Evolutionary conservation across 2,797 vertebrate genomes (phyloP).

Genomic region (Hydrophis major): DNA sequence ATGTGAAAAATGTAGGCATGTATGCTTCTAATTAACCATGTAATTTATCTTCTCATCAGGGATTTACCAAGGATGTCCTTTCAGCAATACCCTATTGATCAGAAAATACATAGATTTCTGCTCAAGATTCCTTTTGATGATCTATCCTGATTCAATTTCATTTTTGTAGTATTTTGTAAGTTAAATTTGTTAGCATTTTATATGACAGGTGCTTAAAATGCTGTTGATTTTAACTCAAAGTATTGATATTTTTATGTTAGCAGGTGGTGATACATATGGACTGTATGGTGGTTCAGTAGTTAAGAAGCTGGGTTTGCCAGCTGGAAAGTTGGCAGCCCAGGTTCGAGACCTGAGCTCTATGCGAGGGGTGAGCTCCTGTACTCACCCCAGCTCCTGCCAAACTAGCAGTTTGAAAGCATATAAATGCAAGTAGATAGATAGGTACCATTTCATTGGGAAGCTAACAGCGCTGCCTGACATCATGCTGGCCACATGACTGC

Average conservation of each 20-base stretch:
- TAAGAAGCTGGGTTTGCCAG: not conserved
- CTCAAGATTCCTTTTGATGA: not conserved
- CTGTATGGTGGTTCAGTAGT: not conserved
- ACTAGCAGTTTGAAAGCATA: not conserved
- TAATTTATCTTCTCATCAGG: not conserved
- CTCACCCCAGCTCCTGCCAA: not conserved
- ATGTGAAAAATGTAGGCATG: not conserved
- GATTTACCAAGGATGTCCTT: not conserved
- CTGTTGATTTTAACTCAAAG: not conserved
- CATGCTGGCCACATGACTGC: not conserved
- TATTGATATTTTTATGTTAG: not conserved
- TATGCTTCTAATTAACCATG: not conserved
- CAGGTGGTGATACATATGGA: not conserved
- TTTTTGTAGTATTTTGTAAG: not conserved
- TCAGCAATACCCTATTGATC: not conserved
- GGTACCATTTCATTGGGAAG: not conserved
- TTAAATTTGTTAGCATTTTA: not conserved
- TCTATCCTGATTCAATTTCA: not conserved
- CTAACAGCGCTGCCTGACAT: not conserved
- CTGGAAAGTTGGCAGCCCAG: not conserved
- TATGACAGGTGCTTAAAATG: not conserved
- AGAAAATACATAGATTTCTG: not conserved
- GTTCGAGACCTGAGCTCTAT: not conserved
- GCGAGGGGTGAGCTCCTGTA: not conserved
- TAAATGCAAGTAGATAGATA: not conserved